phyloP scores from a whole-genome alignment of 2,113 vertebrate species.

The Sinosuthora webbiana region DNA sequence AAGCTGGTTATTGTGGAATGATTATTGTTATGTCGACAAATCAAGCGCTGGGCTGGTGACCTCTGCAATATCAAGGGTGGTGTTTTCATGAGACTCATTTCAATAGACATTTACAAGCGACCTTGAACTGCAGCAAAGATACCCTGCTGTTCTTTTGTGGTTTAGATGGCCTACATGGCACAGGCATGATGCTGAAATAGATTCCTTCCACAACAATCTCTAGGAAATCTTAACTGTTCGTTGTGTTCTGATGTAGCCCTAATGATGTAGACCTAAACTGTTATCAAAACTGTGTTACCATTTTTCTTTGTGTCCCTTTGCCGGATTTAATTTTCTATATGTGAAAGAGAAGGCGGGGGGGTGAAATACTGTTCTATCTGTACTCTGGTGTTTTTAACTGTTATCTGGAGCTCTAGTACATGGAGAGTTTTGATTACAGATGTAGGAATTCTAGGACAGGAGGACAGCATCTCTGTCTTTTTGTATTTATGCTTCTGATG shows the following conservation, averaged over 20 bases:
- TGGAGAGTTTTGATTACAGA: neutral
- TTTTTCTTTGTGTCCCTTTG: neutral
- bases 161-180: neutral
- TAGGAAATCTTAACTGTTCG: neutral
- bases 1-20: neutral
- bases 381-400: neutral
- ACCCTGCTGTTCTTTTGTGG: slow-evolving; percentile 7
- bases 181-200: neutral
- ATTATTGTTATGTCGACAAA: neutral
- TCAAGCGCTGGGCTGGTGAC: neutral
- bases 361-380: neutral
- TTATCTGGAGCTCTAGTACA: neutral
- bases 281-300: neutral
- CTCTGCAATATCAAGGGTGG: neutral
- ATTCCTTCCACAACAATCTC: neutral
- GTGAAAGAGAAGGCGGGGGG: fast-evolving
- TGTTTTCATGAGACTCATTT: neutral
- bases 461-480: neutral
- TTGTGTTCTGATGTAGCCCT: neutral
- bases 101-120: neutral
- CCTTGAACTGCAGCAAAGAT: neutral
- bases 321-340: neutral
- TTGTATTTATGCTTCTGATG: neutral
- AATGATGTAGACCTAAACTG: neutral
- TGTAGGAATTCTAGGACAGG: neutral